Evolutionary conservation across 2,888 invertebrate species (phyloP).

Genomic region (Oscheius sp.): DNA sequence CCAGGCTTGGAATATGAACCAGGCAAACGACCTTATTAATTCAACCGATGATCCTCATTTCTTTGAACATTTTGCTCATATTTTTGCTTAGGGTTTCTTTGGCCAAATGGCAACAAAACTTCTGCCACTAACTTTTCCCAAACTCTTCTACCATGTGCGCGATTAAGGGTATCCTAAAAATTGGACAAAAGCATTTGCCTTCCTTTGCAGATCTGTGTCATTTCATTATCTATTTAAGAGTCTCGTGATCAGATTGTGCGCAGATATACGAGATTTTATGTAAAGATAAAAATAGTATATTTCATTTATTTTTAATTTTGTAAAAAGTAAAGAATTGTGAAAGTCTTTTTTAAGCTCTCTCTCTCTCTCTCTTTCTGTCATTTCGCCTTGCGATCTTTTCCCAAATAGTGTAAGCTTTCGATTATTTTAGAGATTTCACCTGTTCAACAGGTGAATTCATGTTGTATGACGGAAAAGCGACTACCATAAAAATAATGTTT

Average conservation of each 20-base stretch:
- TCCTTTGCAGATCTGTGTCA: constrained; percentile 30
- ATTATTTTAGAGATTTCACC: no score
- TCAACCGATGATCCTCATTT: constrained; percentile 4
- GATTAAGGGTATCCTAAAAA: constrained; percentile 21
- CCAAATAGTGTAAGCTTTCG: no score
- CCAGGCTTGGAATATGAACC: constrained; percentile 92
- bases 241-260: background rate
- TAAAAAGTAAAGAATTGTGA: background rate
- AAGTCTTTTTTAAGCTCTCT: background rate
- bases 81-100: no score
- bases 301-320: background rate
- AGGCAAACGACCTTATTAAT: constrained; percentile 39
- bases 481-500: no score
- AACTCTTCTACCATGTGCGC: constrained; percentile 13
- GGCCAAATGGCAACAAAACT: constrained; percentile 4
- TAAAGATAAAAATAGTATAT: background rate
- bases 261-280: background rate
- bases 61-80: constrained; percentile 19
- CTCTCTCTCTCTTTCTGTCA: background rate
- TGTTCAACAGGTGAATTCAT: no score
- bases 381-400: background rate
- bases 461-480: no score
- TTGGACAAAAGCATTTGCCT: constrained; percentile 20
- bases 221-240: background rate
- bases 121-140: no score